Conservation (phyloP, 2,888 invertebrate species). For the Drosophila demipolita region DNA sequence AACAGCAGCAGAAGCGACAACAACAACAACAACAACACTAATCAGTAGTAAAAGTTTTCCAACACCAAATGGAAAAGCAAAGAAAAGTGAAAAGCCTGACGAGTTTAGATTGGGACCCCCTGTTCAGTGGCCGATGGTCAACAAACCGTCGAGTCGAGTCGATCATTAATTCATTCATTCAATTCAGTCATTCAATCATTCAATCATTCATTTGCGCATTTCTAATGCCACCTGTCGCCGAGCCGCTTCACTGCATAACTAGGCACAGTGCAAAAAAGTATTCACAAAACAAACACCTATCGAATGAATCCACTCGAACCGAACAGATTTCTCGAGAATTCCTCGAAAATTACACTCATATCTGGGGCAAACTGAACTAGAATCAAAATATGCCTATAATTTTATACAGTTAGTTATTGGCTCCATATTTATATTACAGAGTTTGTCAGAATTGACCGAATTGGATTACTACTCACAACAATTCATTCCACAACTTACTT, state of each 20-base stretch:
- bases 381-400: neutral
- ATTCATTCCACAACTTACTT: neutral
- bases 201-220: slow-evolving; percentile 49
- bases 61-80: slow-evolving; percentile 58
- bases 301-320: neutral
- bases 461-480: neutral
- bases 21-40: slow-evolving; percentile 8
- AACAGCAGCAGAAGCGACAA: slow-evolving; percentile 39
- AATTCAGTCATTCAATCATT: slow-evolving; percentile 54
- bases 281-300: neutral
- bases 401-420: neutral
- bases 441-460: neutral
- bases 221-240: slow-evolving; percentile 46
- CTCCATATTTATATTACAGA: neutral
- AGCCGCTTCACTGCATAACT: slow-evolving; percentile 46
- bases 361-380: neutral
- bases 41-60: slow-evolving; percentile 69
- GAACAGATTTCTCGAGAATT: neutral
- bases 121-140: slow-evolving; percentile 34
- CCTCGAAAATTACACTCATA: neutral
- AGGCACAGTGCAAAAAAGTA: slow-evolving; percentile 17
- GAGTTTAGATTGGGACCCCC: slow-evolving; percentile 51
- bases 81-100: slow-evolving; percentile 70
- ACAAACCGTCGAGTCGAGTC: slow-evolving; percentile 27
- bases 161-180: slow-evolving; percentile 44